Percentiles rank a stretch among this genome's conserved stretches.
phyloP scores from a whole-genome alignment of 2,797 vertebrate genomes.

The Acipenser oxyrinchus region DNA sequence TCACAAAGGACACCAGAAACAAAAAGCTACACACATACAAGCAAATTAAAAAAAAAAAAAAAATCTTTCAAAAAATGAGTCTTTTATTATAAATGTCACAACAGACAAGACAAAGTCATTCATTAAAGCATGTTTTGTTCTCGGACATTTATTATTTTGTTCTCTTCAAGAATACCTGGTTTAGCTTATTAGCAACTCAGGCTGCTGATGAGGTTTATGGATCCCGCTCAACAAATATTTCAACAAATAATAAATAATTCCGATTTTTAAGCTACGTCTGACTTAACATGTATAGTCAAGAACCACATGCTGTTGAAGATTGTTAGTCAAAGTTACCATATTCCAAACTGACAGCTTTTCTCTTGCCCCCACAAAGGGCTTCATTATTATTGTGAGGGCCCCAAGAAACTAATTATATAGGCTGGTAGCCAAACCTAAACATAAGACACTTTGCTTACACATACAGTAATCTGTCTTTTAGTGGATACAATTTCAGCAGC shows the following conservation, averaged over 20 bases:
- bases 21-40: too few relatives aligned
- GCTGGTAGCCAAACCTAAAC: background rate
- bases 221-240: background rate
- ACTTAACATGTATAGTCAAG: slow-evolving; percentile 6
- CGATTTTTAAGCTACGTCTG: slow-evolving; percentile 9
- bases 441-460: background rate
- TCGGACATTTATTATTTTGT: background rate
- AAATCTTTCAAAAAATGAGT: slow-evolving; percentile 18
- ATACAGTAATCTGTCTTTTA: slow-evolving; percentile 13
- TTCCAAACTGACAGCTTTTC: background rate
- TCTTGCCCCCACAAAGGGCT: too few relatives aligned
- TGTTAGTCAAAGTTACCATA: background rate
- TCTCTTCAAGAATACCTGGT: slow-evolving; percentile 8
- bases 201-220: background rate
- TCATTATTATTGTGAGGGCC: too few relatives aligned
- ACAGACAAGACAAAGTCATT: slow-evolving; percentile 58
- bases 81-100: slow-evolving; percentile 65
- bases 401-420: background rate
- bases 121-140: slow-evolving; percentile 22
- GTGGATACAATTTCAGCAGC: slow-evolving; percentile 17
- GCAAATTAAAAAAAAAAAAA: too few relatives aligned
- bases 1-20: too few relatives aligned
- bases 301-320: slow-evolving; percentile 5
- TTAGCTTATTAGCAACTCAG: background rate
- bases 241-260: slow-evolving; percentile 2